Evolutionary conservation across 2,888 invertebrate genomes (phyloP).

Genomic region (Arctia plantaginis): DNA sequence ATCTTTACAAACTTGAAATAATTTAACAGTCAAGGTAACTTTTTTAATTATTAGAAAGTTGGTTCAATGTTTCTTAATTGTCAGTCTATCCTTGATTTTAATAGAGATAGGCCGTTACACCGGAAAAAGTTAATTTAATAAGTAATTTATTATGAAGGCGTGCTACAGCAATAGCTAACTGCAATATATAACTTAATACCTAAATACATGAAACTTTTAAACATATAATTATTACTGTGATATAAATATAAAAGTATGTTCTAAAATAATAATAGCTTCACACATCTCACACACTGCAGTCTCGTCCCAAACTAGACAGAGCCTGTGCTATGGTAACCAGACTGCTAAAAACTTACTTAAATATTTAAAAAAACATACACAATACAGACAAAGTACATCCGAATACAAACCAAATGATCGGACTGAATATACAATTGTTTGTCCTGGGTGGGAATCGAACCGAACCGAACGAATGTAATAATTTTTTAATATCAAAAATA

Average conservation of each 20-base stretch:
- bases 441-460: not conserved
- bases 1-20: not conserved
- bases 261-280: not conserved
- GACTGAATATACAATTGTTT: not conserved
- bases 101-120: not conserved
- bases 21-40: constrained; percentile 11
- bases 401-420: too few relatives aligned
- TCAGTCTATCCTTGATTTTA: constrained; percentile 11
- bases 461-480: too few relatives aligned
- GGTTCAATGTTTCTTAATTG: constrained; percentile 9
- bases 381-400: not conserved
- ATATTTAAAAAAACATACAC: not conserved
- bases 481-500: too few relatives aligned
- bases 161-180: not conserved
- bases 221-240: not conserved
- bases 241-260: not conserved
- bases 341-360: not conserved
- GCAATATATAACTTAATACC: not conserved
- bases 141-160: constrained; percentile 37
- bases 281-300: not conserved
- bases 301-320: too few relatives aligned
- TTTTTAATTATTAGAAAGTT: constrained; percentile 19
- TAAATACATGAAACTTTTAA: not conserved
- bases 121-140: constrained; percentile 12
- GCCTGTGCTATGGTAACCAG: too few relatives aligned